phyloP scores from a whole-genome alignment of 53 echinoderm and acorn worm species.

The Glandiceps talaboti region DNA sequence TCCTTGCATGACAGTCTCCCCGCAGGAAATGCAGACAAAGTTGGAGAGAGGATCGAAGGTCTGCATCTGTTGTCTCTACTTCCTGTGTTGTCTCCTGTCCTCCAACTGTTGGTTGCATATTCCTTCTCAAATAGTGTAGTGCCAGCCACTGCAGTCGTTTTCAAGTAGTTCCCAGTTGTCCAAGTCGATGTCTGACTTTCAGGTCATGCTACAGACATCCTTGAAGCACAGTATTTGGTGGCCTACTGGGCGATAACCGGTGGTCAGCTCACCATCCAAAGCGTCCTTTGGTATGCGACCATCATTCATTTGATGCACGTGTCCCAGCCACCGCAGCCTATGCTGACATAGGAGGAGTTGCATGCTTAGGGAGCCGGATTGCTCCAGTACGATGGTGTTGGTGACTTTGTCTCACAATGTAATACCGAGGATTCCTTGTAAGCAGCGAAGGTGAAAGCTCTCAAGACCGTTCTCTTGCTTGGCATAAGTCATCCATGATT shows the following conservation, averaged over 20 bases:
- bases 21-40: too few relatives aligned
- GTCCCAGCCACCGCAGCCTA: constrained; percentile 15
- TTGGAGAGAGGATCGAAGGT: too few relatives aligned
- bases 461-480: background rate
- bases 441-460: constrained; percentile 8
- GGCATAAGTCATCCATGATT: constrained; percentile 13
- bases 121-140: background rate
- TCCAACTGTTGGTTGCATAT: too few relatives aligned
- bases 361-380: constrained; percentile 8
- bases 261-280: constrained; percentile 20
- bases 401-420: constrained; percentile 6
- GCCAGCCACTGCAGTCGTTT: background rate
- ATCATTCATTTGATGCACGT: constrained; percentile 6
- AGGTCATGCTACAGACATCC: constrained; percentile 18
- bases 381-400: constrained; percentile 13
- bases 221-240: constrained; percentile 9
- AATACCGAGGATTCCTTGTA: constrained; percentile 9
- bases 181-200: background rate
- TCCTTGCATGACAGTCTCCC: too few relatives aligned
- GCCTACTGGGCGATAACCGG: constrained; percentile 8
- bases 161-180: constrained; percentile 8
- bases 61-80: too few relatives aligned
- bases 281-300: constrained; percentile 10
- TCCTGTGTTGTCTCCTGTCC: too few relatives aligned
- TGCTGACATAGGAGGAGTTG: constrained; percentile 2